Conservation (phyloP, 1,140 invertebrate species). For the Zaprionus camerounensis region DNA sequence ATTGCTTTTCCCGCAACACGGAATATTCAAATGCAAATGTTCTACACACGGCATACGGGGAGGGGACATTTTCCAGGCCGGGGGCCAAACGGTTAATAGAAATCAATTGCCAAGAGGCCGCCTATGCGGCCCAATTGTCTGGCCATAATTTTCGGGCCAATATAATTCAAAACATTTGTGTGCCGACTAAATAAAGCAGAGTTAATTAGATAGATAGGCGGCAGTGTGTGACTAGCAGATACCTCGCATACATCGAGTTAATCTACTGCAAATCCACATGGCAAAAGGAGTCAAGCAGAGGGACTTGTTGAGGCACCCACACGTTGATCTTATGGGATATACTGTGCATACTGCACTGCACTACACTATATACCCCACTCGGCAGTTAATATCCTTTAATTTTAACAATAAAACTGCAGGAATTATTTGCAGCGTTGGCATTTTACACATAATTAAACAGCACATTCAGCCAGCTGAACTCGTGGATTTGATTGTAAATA, state of each 20-base stretch:
- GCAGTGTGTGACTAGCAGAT: background rate
- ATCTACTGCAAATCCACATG: background rate
- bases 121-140: background rate
- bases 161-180: slow-evolving; percentile 6
- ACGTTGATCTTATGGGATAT: too few relatives aligned
- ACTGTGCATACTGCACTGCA: background rate
- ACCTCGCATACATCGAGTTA: background rate
- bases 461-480: background rate
- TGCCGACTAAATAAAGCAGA: slow-evolving; percentile 1
- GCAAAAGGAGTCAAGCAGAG: background rate
- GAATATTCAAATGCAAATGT: background rate
- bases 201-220: background rate
- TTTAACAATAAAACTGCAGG: background rate
- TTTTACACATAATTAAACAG: slow-evolving; percentile 6
- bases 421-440: slow-evolving; percentile 2
- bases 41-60: background rate
- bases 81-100: background rate
- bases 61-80: background rate
- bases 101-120: background rate
- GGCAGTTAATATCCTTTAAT: background rate
- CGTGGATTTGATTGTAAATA: background rate
- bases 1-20: background rate
- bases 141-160: background rate
- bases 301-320: too few relatives aligned
- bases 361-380: background rate